Evolutionary conservation across 2,888 invertebrate species (phyloP), one percentile per base, ranked within the genome.

Genomic region (Eucera pruinosa): DNA sequence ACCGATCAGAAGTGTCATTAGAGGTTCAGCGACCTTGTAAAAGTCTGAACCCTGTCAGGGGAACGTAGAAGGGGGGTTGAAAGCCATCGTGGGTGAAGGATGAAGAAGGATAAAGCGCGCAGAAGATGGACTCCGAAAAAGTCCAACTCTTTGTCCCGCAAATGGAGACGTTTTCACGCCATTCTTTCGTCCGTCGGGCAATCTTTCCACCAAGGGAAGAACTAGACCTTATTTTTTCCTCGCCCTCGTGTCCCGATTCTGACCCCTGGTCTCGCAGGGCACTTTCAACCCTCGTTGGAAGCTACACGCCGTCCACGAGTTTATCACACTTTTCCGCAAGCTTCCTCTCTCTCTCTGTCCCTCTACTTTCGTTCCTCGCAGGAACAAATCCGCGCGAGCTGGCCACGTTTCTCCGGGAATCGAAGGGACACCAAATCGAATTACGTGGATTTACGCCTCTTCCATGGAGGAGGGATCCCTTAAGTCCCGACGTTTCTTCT

Each of bases 361-460:
- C 64, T 45, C 47, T 71, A n/a, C n/a, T n/a, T n/a, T n/a, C n/a
- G n/a, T n/a, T n/a, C n/a, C n/a, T n/a, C n/a, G n/a, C n/a, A n/a
- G 41, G 62, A 58, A 61, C 50, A 57, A 71, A 81, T 67, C 69
- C 72, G 54, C 71, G 69, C 65, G 47, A 66, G 66, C 33, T 88
- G 81, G 87, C 85, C 87, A 85, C 86, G 86, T 88, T 90, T 88
- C 83, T 36, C 81, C 82, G 66, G 73, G 86, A 87, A 89, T 90
- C 88, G 87, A 86, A 85, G 82, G 84, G 82, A 84, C 84, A 86
- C 82, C 89, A 90, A 90, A 91, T 90, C 89, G 88, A 90, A 89
- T 90, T 90, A 90, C 88, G 77, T 80, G 77, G 84, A 80, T 82
- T 79, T 84, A 81, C 77, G 39, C 62, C 47, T 47, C 23, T n/a